phyloP scores from a whole-genome alignment of 2,888 invertebrate species.

The Tipula lateralis region DNA sequence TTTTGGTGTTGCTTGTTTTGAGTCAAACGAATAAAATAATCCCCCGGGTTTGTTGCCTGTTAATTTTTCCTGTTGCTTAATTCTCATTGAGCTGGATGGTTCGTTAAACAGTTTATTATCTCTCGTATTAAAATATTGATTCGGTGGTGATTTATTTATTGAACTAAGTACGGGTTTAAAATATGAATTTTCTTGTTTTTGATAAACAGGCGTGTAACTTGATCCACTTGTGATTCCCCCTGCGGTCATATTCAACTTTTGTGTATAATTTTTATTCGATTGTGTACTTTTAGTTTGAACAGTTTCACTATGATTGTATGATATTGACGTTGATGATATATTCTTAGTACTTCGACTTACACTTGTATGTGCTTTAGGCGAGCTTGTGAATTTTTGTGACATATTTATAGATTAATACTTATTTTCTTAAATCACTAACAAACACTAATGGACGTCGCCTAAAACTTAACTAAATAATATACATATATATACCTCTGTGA shows the following conservation, averaged over 20 bases:
- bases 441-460: no score
- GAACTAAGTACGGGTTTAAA: background rate
- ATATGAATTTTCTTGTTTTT: background rate
- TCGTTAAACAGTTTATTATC: background rate
- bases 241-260: background rate
- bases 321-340: background rate
- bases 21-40: constrained; percentile 14
- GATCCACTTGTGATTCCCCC: background rate
- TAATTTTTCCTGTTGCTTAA: background rate
- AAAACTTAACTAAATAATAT: no score
- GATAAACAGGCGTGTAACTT: background rate
- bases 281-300: background rate
- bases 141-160: background rate
- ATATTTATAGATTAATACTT: no score
- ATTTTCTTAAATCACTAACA: background rate
- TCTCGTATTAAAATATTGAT: background rate
- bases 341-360: background rate
- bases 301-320: background rate
- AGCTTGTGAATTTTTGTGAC: background rate
- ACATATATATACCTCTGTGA: no score
- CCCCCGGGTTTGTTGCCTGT: background rate
- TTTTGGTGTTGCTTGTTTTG: background rate
- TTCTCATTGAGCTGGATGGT: background rate
- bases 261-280: background rate
- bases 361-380: background rate